A percentile compares a stretch with the other conserved stretches of the same genome.
Evolutionary conservation across 2,113 vertebrate genomes (phyloP).

Genomic region (Aramus guarauna): DNA sequence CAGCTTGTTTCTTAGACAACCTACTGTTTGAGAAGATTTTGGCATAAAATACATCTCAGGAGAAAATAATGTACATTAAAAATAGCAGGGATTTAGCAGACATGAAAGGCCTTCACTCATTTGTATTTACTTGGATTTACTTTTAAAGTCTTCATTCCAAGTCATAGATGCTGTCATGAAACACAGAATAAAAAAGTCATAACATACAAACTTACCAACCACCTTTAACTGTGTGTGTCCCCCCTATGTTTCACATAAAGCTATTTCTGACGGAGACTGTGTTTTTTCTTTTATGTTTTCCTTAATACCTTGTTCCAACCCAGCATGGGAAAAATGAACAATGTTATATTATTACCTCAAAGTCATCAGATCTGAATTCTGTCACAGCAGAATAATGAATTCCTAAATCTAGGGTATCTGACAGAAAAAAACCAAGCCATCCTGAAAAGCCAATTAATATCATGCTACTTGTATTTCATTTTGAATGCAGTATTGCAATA

Average conservation of each 20-base stretch:
- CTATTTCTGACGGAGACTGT: background rate
- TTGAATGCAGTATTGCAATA: background rate
- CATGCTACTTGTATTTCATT: background rate
- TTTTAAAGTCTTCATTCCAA: background rate
- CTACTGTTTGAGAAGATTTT: background rate
- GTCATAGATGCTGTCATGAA: background rate
- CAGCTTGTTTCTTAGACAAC: background rate
- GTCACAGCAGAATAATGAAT: background rate
- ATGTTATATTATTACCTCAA: background rate
- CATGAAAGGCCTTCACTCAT: background rate
- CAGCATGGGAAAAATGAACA: background rate
- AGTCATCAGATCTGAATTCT: background rate
- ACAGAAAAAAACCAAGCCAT: background rate
- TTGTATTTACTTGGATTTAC: background rate
- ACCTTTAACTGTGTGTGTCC: background rate
- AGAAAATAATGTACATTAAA: background rate
- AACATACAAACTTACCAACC: background rate
- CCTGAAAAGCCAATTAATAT: background rate
- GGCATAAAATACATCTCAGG: background rate
- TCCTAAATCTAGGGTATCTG: background rate
- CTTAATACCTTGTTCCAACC: background rate
- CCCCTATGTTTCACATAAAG: background rate
- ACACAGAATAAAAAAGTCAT: background rate
- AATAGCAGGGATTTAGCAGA: background rate
- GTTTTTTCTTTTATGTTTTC: background rate